These are phyloP conservation scores for Drosophila bocqueti DNA, from an alignment of 1,140 invertebrate species.

Conservation along the genomic window DNA sequence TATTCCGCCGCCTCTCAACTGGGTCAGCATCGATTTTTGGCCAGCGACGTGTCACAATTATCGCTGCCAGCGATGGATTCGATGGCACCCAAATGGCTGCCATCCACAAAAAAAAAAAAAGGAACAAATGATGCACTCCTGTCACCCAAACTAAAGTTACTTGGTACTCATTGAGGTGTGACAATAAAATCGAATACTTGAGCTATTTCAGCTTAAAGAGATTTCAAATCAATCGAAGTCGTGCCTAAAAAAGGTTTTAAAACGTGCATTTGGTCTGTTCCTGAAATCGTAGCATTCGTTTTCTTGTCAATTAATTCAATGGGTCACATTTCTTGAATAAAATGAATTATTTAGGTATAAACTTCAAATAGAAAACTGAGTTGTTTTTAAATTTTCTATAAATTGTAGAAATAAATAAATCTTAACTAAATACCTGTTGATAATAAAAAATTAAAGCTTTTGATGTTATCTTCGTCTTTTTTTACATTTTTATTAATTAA, in stretches of 20 bases:
- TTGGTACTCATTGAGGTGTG: constrained; percentile 1
- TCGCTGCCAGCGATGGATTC: constrained; percentile 55
- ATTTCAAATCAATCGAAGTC: neutral
- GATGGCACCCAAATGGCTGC: constrained; percentile 37
- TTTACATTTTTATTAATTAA: neutral
- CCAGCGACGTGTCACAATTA: constrained; percentile 78
- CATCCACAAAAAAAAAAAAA: constrained; percentile 19
- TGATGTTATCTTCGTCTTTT: neutral
- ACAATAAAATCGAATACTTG: neutral
- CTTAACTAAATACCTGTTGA: neutral
- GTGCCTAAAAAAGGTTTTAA: too few species aligned
- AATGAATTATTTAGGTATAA: neutral
- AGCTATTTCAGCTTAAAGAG: neutral
- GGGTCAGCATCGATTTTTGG: constrained; percentile 80
- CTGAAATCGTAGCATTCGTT: neutral
- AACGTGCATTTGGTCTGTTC: neutral
- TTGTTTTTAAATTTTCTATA: neutral
- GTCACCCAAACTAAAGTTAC: neutral
- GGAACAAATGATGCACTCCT: constrained; percentile 8
- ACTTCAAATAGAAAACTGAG: neutral
- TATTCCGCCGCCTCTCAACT: constrained; percentile 57
- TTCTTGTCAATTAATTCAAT: too few species aligned
- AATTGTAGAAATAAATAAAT: neutral
- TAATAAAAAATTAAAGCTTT: neutral
- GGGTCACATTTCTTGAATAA: neutral